These are phyloP conservation scores for Himalopsyche tibetana DNA, from an alignment of 2,888 invertebrate genomes.

Conservation along the genomic window DNA sequence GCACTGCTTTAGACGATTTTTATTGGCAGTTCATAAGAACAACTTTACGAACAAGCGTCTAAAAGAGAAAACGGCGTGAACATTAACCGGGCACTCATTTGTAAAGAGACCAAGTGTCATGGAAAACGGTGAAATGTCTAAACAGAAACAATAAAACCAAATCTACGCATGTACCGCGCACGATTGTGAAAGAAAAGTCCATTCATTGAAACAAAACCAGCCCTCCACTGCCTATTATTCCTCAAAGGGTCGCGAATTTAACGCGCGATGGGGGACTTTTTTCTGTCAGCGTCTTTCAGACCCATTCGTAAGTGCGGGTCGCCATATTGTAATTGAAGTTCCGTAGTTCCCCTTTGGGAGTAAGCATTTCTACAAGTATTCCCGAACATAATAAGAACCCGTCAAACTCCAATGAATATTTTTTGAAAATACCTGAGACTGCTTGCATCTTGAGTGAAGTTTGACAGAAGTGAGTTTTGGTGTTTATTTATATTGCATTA, in stretches of 20 bases:
- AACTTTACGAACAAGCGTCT: too few relatives aligned
- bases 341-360: neutral
- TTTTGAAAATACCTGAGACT: too few relatives aligned
- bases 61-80: too few relatives aligned
- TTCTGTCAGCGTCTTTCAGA: conserved; percentile 35
- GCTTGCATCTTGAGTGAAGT: too few relatives aligned
- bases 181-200: neutral
- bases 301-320: conserved; percentile 31
- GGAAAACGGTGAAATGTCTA: neutral
- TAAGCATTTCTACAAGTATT: neutral
- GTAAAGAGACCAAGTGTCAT: too few relatives aligned
- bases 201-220: conserved; percentile 40
- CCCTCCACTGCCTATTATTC: conserved; percentile 2
- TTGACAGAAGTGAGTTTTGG: too few relatives aligned
- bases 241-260: conserved; percentile 23
- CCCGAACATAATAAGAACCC: neutral
- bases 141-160: conserved; percentile 23
- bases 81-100: too few relatives aligned
- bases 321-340: conserved; percentile 32
- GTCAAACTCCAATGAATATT: neutral
- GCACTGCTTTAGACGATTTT: too few relatives aligned
- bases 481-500: too few relatives aligned
- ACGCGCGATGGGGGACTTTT: conserved; percentile 14
- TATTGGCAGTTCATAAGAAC: too few relatives aligned
- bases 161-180: neutral